Conservation (phyloP, 2,888 invertebrate genomes). For the Ischnus inquisitorius region DNA sequence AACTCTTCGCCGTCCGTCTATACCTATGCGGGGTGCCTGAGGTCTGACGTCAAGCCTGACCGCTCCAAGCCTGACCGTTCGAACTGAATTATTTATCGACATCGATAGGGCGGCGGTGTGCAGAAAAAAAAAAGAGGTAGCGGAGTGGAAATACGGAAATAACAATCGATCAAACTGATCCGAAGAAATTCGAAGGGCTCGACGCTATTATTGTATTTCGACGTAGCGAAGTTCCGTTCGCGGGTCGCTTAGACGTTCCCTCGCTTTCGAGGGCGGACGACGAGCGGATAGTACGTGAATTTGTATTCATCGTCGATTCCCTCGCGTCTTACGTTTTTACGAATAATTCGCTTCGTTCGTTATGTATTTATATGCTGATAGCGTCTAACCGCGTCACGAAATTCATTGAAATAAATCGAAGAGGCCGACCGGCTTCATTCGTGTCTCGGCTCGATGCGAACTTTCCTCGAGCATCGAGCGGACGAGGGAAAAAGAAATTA, state of each 20-base stretch:
- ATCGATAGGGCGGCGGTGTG: slow-evolving; percentile 58
- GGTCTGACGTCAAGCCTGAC: slow-evolving; percentile 64
- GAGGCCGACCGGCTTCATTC: neutral
- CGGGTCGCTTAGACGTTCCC: neutral
- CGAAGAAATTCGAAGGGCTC: slow-evolving; percentile 53
- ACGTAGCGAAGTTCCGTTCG: neutral
- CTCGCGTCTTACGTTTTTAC: neutral
- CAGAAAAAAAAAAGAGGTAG: slow-evolving; percentile 55
- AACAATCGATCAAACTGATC: slow-evolving; percentile 65
- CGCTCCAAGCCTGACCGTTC: slow-evolving; percentile 63
- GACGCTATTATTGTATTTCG: slow-evolving; percentile 46
- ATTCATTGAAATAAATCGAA: neutral
- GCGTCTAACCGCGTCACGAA: neutral
- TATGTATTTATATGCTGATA: neutral
- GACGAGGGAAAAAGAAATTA: too few relatives aligned
- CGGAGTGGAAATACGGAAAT: slow-evolving; percentile 62
- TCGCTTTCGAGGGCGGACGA: neutral
- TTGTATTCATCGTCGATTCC: neutral
- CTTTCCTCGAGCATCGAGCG: too few relatives aligned
- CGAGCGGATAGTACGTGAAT: neutral
- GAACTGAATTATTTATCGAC: slow-evolving; percentile 65
- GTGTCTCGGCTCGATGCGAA: neutral
- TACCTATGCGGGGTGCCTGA: slow-evolving; percentile 45
- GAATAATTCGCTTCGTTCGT: neutral
- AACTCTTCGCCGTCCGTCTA: slow-evolving; percentile 11